Conservation (phyloP, 2,113 vertebrate genomes). For the Clarias batrachus region DNA sequence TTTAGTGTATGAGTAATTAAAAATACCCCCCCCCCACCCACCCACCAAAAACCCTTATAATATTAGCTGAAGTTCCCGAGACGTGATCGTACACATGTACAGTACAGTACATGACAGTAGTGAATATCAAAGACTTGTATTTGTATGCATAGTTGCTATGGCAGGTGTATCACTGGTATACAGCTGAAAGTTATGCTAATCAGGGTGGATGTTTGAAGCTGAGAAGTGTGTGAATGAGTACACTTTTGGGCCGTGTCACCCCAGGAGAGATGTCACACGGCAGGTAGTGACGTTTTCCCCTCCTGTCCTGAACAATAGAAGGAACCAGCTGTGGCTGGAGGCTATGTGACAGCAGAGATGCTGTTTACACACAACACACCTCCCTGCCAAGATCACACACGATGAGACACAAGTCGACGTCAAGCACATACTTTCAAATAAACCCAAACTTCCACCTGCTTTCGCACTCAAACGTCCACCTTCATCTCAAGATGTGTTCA, state of each 20-base stretch:
- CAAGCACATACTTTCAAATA: background rate
- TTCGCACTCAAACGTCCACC: background rate
- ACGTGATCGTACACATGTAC: background rate
- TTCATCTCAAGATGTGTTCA: background rate
- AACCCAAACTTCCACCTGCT: background rate
- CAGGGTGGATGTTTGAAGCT: conserved; percentile 8
- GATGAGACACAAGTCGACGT: background rate
- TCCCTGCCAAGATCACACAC: conserved; percentile 41
- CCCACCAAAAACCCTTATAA: background rate
- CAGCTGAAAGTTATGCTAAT: background rate
- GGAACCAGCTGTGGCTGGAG: conserved; percentile 72
- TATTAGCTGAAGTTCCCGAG: background rate
- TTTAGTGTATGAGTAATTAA: background rate
- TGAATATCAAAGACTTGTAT: background rate
- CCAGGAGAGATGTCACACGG: conserved; percentile 61
- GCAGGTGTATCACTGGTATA: background rate
- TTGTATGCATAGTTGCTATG: conserved; percentile 24
- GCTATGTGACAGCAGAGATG: conserved; percentile 53
- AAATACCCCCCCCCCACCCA: background rate
- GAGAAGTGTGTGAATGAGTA: conserved; percentile 24
- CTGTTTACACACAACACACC: conserved; percentile 62
- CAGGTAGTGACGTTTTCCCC: conserved; percentile 56
- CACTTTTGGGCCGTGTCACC: conserved; percentile 46
- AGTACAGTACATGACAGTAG: background rate
- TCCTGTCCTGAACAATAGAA: conserved; percentile 65